A percentile compares a stretch with the other conserved stretches of the same genome.
phyloP scores from a whole-genome alignment of 2,888 invertebrate genomes.

The Hecatera dysodea region DNA sequence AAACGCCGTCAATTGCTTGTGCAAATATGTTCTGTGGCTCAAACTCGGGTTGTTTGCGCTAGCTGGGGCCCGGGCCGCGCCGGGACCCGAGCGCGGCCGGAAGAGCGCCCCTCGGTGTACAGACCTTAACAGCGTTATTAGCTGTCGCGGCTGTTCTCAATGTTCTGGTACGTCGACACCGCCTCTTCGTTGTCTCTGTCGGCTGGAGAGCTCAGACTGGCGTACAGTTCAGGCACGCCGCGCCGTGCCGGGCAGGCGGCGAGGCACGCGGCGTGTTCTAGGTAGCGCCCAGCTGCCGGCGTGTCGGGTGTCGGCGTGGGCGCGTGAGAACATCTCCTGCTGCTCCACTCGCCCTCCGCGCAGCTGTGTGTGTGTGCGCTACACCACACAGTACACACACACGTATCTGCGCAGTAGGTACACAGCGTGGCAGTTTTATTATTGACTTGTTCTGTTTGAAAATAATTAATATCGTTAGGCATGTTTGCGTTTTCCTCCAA shows the following conservation, averaged over 20 bases:
- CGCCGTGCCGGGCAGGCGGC: not conserved
- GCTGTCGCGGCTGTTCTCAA: constrained; percentile 26
- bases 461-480: constrained; percentile 67
- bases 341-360: constrained; percentile 12
- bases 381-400: not conserved
- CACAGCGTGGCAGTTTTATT: constrained; percentile 50
- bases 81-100: constrained; percentile 33
- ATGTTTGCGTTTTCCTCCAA: constrained; percentile 72
- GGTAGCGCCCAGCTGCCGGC: constrained; percentile 12
- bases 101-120: constrained; percentile 48
- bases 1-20: constrained; percentile 73
- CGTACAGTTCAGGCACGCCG: not conserved
- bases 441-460: constrained; percentile 64
- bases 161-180: constrained; percentile 22
- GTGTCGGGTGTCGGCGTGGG: constrained; percentile 51
- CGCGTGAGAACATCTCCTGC: constrained; percentile 50
- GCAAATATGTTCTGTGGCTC: constrained; percentile 60
- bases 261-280: not conserved
- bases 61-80: not conserved
- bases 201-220: not conserved
- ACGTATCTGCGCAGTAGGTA: constrained; percentile 28
- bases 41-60: constrained; percentile 53
- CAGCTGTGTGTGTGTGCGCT: not conserved
- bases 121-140: constrained; percentile 34
- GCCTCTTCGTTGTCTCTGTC: constrained; percentile 17